A percentile compares a stretch with the other conserved stretches of the same genome.
These are phyloP conservation scores for Vesta saturnalis DNA, from an alignment of 2,888 invertebrate species.

Conservation along the genomic window DNA sequence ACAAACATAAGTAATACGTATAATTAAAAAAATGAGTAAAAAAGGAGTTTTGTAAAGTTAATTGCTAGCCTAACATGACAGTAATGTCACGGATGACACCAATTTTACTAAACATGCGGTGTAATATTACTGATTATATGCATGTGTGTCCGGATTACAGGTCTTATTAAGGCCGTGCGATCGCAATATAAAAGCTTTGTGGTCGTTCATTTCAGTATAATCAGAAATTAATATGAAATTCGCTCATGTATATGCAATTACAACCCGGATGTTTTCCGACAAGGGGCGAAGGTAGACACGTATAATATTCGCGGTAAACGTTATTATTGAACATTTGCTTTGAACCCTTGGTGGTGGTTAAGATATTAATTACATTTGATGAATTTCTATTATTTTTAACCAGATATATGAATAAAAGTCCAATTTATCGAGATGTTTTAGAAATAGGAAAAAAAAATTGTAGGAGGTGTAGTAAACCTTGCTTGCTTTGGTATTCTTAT, in stretches of 20 bases:
- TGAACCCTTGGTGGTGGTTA: conserved; percentile 32
- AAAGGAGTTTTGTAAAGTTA: conserved; percentile 23
- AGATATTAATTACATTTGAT: conserved; percentile 32
- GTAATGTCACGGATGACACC: conserved; percentile 33
- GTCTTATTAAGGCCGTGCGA: conserved; percentile 61
- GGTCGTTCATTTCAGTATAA: conserved; percentile 63
- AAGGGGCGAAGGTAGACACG: conserved; percentile 46
- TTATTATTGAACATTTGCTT: conserved; percentile 52
- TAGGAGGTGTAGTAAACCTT: conserved; percentile 29
- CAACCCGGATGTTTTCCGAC: conserved; percentile 59
- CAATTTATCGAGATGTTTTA: neutral
- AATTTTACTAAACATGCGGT: conserved; percentile 47
- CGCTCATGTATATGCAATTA: conserved; percentile 65
- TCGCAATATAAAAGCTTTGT: conserved; percentile 64
- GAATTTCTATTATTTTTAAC: conserved; percentile 15
- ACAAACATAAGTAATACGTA: neutral
- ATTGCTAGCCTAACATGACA: conserved; percentile 28
- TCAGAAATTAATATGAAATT: conserved; percentile 65
- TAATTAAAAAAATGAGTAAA: conserved; percentile 9
- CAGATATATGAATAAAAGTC: neutral
- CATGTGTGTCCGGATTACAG: conserved; percentile 62
- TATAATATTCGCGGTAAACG: conserved; percentile 47
- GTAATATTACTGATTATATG: conserved; percentile 60
- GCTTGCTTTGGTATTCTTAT: conserved; percentile 56
- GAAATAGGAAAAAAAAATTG: neutral